phyloP scores from a whole-genome alignment of 2,888 invertebrate species.

The Caenorhabditis macrosperma region DNA sequence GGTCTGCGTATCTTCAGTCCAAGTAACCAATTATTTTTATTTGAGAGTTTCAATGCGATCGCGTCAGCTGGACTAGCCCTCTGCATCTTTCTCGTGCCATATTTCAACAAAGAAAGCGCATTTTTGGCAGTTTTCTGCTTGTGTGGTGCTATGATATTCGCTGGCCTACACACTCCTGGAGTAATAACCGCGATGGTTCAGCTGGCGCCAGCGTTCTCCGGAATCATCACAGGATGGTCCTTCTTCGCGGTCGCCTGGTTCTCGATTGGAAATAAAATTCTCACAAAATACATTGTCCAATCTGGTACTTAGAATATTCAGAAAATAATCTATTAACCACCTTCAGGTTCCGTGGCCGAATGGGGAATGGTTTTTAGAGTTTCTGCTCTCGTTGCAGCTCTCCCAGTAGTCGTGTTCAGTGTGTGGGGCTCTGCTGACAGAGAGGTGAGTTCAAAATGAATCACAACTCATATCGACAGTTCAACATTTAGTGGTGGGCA shows the following conservation, averaged over 20 bases:
- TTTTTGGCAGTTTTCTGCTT: conserved; percentile 73
- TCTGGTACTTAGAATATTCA: conserved; percentile 64
- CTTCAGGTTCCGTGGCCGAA: conserved; percentile 71
- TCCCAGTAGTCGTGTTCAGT: conserved; percentile 74
- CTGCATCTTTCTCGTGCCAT: conserved; percentile 74
- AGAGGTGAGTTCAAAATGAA: conserved; percentile 50
- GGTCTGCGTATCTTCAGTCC: too few species aligned
- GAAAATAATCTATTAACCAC: neutral
- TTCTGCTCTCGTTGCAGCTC: conserved; percentile 75
- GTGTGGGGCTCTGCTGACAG: conserved; percentile 77
- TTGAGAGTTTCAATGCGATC: conserved; percentile 75
- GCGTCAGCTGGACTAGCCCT: conserved; percentile 76
- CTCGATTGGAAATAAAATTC: conserved; percentile 76
- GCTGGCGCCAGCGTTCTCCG: conserved; percentile 78
- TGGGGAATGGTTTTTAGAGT: conserved; percentile 78
- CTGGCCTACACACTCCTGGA: conserved; percentile 78
- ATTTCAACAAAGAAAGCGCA: conserved; percentile 74
- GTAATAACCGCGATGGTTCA: conserved; percentile 78
- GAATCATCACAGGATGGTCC: conserved; percentile 77
- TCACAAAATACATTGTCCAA: conserved; percentile 78
- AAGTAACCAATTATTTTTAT: neutral
- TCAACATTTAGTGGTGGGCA: conserved; percentile 77
- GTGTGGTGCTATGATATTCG: conserved; percentile 77
- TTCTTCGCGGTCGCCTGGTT: conserved; percentile 75
- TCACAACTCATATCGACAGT: neutral